phyloP scores from a whole-genome alignment of 1,140 invertebrate species.

The Drosophila navojoa region DNA sequence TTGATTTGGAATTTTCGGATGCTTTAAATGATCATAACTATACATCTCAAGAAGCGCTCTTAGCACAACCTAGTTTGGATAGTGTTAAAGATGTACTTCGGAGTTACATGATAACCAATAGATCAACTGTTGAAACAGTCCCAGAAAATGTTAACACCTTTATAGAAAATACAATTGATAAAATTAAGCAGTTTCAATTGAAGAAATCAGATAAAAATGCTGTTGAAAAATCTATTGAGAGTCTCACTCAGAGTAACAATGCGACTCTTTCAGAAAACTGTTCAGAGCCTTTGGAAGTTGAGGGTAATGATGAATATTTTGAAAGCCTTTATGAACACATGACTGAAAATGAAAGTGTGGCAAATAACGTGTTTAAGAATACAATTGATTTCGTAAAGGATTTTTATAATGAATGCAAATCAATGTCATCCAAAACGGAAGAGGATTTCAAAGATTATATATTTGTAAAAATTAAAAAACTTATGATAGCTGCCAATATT shows the following conservation, averaged over 20 bases:
- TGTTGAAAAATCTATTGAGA: not conserved
- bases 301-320: conserved; percentile 56
- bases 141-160: conserved; percentile 45
- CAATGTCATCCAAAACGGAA: conserved; percentile 33
- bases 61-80: conserved; percentile 14
- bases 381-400: conserved; percentile 55
- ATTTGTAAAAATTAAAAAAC: conserved; percentile 43
- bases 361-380: conserved; percentile 21
- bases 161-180: conserved; percentile 53
- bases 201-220: not conserved
- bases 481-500: conserved; percentile 36
- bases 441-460: conserved; percentile 45
- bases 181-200: conserved; percentile 22
- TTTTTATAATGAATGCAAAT: conserved; percentile 58
- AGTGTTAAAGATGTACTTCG: conserved; percentile 43
- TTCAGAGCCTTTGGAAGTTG: conserved; percentile 56
- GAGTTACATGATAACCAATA: conserved; percentile 36
- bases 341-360: conserved; percentile 11
- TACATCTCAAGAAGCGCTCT: conserved; percentile 42
- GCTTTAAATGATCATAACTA: conserved; percentile 71
- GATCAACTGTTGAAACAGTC: conserved; percentile 6
- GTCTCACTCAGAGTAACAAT: not conserved
- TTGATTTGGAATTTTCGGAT: conserved; percentile 28
- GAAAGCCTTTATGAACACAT: conserved; percentile 43
- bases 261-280: conserved; percentile 33